Conservation (phyloP, 2,888 invertebrate genomes). For the Drosophila multiciliata region DNA sequence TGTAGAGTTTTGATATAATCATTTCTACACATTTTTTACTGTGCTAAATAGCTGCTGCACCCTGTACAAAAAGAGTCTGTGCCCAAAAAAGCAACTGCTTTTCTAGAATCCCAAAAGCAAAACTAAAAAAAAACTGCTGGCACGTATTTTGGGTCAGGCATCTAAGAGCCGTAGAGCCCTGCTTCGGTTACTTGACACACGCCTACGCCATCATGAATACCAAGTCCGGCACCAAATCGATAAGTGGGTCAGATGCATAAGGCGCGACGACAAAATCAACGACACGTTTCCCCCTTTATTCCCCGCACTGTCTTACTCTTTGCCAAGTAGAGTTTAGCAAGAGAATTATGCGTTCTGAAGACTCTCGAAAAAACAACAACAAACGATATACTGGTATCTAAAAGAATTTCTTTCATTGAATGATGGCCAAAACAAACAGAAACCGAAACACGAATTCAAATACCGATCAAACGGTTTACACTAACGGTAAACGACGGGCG, state of each 20-base stretch:
- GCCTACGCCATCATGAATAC: constrained; percentile 65
- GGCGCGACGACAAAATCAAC: constrained; percentile 62
- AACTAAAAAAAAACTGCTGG: constrained; percentile 1
- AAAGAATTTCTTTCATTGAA: constrained; percentile 71
- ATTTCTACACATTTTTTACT: neutral
- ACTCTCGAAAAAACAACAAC: constrained; percentile 38
- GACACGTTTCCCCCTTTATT: constrained; percentile 23
- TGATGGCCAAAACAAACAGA: constrained; percentile 59
- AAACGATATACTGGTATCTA: constrained; percentile 13
- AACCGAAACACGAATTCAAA: constrained; percentile 37
- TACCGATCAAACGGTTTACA: constrained; percentile 50
- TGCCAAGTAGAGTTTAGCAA: constrained; percentile 41
- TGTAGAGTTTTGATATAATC: neutral
- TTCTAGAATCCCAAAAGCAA: constrained; percentile 6
- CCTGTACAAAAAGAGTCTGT: neutral
- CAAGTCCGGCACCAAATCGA: constrained; percentile 69
- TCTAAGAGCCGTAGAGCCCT: constrained; percentile 2
- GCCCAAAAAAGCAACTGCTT: constrained; percentile 1
- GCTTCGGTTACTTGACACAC: constrained; percentile 9
- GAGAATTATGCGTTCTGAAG: constrained; percentile 53
- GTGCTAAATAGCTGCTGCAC: constrained; percentile 35
- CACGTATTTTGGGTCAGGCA: constrained; percentile 55
- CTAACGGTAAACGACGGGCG: constrained; percentile 59
- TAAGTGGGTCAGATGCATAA: constrained; percentile 80
- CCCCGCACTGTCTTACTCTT: neutral